phyloP scores from a whole-genome alignment of 2,888 invertebrate genomes.

The Sphaeridia pumilis region DNA sequence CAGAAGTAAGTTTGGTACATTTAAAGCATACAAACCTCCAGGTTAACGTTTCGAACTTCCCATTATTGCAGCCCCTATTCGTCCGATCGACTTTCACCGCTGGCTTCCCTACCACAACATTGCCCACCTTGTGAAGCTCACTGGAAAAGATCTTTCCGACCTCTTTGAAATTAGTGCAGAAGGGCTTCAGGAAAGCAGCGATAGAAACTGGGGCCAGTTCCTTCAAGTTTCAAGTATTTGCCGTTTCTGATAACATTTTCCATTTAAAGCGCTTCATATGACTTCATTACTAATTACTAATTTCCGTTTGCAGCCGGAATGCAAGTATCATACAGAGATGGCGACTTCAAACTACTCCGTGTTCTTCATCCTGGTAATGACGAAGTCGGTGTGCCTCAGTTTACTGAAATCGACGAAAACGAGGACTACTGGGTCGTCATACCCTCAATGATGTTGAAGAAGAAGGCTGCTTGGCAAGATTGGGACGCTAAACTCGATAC shows the following conservation, averaged over 20 bases:
- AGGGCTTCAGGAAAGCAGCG: slow-evolving; percentile 13
- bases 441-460: slow-evolving; percentile 23
- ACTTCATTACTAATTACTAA: neutral
- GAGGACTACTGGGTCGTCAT: slow-evolving; percentile 24
- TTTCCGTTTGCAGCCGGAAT: slow-evolving; percentile 21
- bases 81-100: slow-evolving; percentile 23
- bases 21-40: neutral
- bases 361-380: slow-evolving; percentile 8
- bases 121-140: slow-evolving; percentile 22
- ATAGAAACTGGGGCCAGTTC: slow-evolving; percentile 35
- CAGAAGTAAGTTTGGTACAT: slow-evolving; percentile 10
- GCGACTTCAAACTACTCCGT: slow-evolving; percentile 12
- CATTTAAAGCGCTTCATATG: neutral
- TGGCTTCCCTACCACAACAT: slow-evolving; percentile 32
- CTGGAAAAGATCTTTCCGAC: slow-evolving; percentile 17
- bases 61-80: slow-evolving; percentile 4
- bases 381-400: slow-evolving; percentile 11
- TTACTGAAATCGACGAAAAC: slow-evolving; percentile 14
- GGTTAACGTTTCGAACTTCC: neutral
- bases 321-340: slow-evolving; percentile 23
- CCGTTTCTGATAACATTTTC: too few relatives aligned
- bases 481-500: neutral
- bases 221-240: slow-evolving; percentile 34
- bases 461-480: slow-evolving; percentile 18
- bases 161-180: slow-evolving; percentile 25